phyloP scores from a whole-genome alignment of 2,888 invertebrate species.

The Saturnia japonica region DNA sequence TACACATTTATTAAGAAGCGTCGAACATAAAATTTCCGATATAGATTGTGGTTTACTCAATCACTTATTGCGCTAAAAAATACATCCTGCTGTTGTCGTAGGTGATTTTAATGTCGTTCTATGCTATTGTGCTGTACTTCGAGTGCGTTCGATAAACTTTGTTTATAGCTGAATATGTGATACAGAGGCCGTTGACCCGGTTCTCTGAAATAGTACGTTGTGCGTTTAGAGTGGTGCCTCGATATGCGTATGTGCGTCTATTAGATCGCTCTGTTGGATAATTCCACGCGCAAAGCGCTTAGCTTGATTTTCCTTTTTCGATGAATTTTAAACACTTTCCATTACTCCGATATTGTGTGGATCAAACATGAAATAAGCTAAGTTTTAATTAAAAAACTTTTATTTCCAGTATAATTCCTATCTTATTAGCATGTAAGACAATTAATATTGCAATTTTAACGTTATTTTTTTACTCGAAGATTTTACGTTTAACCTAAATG shows the following conservation, averaged over 20 bases:
- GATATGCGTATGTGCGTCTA: conserved; percentile 53
- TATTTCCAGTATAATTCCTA: too few relatives aligned
- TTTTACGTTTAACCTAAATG: too few relatives aligned
- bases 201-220: conserved; percentile 62
- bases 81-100: conserved; percentile 42
- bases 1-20: background rate
- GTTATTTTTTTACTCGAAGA: too few relatives aligned
- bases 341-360: background rate
- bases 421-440: too few relatives aligned
- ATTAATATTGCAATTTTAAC: too few relatives aligned
- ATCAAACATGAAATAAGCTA: background rate
- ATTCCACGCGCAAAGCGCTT: conserved; percentile 27
- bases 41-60: conserved; percentile 24
- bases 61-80: conserved; percentile 41
- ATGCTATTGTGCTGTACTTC: conserved; percentile 64
- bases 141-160: conserved; percentile 76
- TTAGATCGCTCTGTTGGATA: conserved; percentile 56
- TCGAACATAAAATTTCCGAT: background rate
- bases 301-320: conserved; percentile 26
- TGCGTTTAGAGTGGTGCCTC: conserved; percentile 56
- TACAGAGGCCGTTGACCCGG: conserved; percentile 67
- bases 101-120: conserved; percentile 64
- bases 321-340: conserved; percentile 12
- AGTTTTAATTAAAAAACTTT: background rate
- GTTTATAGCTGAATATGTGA: conserved; percentile 78